Evolutionary conservation across 2,113 vertebrate species (phyloP), one percentile per base, ranked within the genome.

Genomic region (Myotis davidii): DNA sequence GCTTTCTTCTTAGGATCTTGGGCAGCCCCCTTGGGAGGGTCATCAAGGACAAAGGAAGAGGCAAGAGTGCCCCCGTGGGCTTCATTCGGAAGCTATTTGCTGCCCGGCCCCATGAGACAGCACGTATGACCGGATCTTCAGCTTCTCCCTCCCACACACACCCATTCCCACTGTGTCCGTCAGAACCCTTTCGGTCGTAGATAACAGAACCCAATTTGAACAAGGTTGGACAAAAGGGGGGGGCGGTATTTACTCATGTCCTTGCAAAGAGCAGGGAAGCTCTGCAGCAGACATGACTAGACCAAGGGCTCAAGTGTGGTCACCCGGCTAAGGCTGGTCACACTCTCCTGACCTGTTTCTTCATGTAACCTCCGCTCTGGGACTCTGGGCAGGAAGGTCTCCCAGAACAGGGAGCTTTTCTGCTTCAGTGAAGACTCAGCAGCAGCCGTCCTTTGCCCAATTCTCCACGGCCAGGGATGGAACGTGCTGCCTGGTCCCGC

Each of bases 401-500:
- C 76, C 50, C 64, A 48, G 27, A 20, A 54, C 20, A 39, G 21
- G 61, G 56, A 48, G 21, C 2, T 6, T 69, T 37, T 64, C 21
- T 69, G 10, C 61, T 56, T 42, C 37, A 50, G 13, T 37, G 65
- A n/a, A 70, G 67, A 72, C 9, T 27, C 18, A 1, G 3, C 25
- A 88, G 29, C 52, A 37, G 45, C 21, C 0, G 1, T 45, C 17
- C 5, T 76, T 50, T 56, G 56, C 32, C 39, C 3, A 45, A 0
- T 5, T 76, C 37, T 67, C 64, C 65, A 4, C 0, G 2, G 42
- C 64, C 45, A 59, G 59, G 45, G 17, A 32, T n/a, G 27, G 52
- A 17, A 48, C 4, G 1, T 4, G 3, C 29, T 16, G n/a, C 27
- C 2, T 8, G 42, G 20, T 29, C 13, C 21, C 8, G 23, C 14